Percentiles rank a stretch among this genome's conserved stretches.
These are phyloP conservation scores for Buathra laborator DNA, from an alignment of 2,888 invertebrate species.

Conservation along the genomic window DNA sequence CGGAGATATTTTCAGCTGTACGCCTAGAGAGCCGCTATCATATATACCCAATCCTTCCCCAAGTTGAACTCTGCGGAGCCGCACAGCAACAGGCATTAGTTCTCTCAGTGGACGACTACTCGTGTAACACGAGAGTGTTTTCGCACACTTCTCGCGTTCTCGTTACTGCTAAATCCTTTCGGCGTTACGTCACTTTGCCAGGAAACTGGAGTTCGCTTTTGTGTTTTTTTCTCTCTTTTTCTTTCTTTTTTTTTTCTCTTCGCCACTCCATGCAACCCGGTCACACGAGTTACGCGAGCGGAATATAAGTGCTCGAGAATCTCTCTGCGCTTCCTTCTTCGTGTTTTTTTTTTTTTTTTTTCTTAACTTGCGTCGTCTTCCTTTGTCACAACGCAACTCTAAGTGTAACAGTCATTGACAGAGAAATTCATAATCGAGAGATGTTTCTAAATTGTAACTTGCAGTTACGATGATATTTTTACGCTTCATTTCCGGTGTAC, in stretches of 20 bases:
- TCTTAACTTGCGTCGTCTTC: background rate
- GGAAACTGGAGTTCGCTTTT: conserved; percentile 55
- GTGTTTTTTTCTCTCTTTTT: conserved; percentile 24
- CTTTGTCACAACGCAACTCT: background rate
- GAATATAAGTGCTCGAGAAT: conserved; percentile 7
- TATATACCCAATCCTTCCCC: conserved; percentile 37
- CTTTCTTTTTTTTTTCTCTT: conserved; percentile 25
- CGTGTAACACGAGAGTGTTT: conserved; percentile 45
- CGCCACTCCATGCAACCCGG: conserved; percentile 17
- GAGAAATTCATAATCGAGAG: background rate
- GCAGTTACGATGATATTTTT: background rate
- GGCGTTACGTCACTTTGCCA: conserved; percentile 62
- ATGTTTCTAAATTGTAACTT: background rate
- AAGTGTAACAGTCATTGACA: background rate
- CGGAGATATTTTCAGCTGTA: conserved; percentile 47
- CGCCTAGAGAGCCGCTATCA: conserved; percentile 28
- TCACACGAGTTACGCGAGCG: conserved; percentile 33
- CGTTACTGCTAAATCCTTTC: conserved; percentile 61
- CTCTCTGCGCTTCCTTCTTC: conserved; percentile 4
- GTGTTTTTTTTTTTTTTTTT: background rate
- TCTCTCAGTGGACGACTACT: conserved; percentile 49
- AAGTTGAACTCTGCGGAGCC: conserved; percentile 54
- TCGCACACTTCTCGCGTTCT: conserved; percentile 65
- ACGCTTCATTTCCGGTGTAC: background rate
- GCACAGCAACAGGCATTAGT: conserved; percentile 60